A percentile compares a stretch with the other conserved stretches of the same genome.
These are phyloP conservation scores for Coranthus polyacanthus DNA, from an alignment of 2,797 vertebrate species.

Conservation along the genomic window DNA sequence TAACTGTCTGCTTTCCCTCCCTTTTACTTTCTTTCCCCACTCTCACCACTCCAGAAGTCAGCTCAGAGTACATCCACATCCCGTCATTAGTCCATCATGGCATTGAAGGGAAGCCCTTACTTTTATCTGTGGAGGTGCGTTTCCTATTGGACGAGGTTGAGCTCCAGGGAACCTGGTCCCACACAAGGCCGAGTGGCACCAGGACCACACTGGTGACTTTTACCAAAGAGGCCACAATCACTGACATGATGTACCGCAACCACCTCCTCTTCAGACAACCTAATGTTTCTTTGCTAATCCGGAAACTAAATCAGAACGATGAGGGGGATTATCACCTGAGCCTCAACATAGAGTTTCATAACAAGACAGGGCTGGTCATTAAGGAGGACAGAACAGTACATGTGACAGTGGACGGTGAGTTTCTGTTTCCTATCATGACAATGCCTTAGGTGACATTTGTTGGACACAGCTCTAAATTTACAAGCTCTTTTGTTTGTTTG, in stretches of 20 bases:
- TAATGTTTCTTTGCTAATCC: slow-evolving; percentile 88
- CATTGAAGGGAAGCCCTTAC: slow-evolving; percentile 84
- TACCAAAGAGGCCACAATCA: slow-evolving; percentile 82
- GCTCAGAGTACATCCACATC: slow-evolving; percentile 61
- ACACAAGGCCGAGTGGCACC: slow-evolving; percentile 74
- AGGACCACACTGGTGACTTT: slow-evolving; percentile 88
- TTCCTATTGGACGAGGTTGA: slow-evolving; percentile 83
- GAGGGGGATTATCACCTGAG: slow-evolving; percentile 93
- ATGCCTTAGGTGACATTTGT: neutral
- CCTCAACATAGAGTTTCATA: slow-evolving; percentile 85
- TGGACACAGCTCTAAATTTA: neutral
- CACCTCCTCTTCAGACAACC: slow-evolving; percentile 86
- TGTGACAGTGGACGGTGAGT: slow-evolving; percentile 93
- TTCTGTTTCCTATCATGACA: neutral
- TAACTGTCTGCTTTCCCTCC: slow-evolving; percentile 20
- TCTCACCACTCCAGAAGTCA: slow-evolving; percentile 59
- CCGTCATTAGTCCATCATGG: slow-evolving; percentile 84
- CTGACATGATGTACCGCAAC: slow-evolving; percentile 83
- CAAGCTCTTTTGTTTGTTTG: neutral
- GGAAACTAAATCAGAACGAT: slow-evolving; percentile 80
- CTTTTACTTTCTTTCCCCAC: slow-evolving; percentile 8
- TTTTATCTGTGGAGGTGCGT: slow-evolving; percentile 86
- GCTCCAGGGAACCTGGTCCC: slow-evolving; percentile 94
- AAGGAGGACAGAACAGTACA: slow-evolving; percentile 87
- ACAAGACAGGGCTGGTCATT: slow-evolving; percentile 53